Evolutionary conservation across 53 echinoderm and acorn worm species (phyloP).

Genomic region (Echinometra lucunter): DNA sequence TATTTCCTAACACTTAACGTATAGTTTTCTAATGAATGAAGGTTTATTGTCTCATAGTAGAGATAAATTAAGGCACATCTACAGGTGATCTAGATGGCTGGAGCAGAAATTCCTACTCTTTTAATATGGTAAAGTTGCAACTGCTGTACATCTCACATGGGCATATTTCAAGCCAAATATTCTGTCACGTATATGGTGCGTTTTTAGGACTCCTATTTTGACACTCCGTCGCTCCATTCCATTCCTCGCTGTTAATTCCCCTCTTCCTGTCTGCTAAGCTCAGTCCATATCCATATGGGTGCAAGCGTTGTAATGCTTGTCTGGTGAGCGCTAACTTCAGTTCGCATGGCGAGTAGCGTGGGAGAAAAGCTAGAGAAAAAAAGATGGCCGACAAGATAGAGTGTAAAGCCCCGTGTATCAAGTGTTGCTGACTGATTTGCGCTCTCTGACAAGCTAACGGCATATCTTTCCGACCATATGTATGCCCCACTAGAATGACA

Average conservation of each 20-base stretch:
- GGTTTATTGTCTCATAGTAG: too few relatives aligned
- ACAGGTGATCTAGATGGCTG: not conserved
- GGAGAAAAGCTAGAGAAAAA: not conserved
- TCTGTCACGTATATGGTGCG: slow-evolving; percentile 36
- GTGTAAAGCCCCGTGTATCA: slow-evolving; percentile 47
- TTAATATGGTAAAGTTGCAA: not conserved
- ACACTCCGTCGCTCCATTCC: slow-evolving; percentile 51
- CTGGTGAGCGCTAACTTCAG: slow-evolving; percentile 50
- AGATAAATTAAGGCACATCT: not conserved
- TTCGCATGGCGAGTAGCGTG: not conserved
- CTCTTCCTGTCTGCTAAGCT: slow-evolving; percentile 60
- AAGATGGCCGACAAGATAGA: slow-evolving; percentile 52
- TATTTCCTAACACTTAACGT: too few relatives aligned
- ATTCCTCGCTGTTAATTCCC: slow-evolving; percentile 49
- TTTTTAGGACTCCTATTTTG: slow-evolving; percentile 61
- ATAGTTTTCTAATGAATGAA: not conserved
- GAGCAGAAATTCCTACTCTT: not conserved
- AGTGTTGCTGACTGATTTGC: slow-evolving; percentile 32
- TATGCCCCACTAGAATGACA: slow-evolving; percentile 12
- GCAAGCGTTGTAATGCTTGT: slow-evolving; percentile 46
- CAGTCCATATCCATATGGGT: slow-evolving; percentile 57
- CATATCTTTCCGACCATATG: slow-evolving; percentile 54
- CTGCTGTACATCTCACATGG: not conserved
- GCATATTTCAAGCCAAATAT: slow-evolving; percentile 21
- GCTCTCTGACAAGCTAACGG: slow-evolving; percentile 19